Evolutionary conservation across 2,113 vertebrate species (phyloP), one percentile per base, ranked within the genome.

Genomic region (Merops nubicus): DNA sequence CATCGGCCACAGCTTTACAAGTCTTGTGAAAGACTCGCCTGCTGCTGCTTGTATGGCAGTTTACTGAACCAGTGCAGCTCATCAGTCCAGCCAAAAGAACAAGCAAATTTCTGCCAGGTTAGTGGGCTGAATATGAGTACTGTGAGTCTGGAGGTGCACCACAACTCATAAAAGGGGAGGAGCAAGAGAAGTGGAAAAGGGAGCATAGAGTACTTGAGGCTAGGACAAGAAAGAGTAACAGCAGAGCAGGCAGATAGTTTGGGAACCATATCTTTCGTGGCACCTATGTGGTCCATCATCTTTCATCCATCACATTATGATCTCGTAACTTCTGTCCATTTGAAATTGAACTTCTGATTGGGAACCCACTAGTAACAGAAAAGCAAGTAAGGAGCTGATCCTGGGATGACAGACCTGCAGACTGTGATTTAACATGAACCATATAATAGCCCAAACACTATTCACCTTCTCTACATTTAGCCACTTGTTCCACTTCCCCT

Each of bases 301-400:
- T 83, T 83, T 72, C 12, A 38, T 38, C 22, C n/a, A 31, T 25
- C 12, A 29, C 4, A 25, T 56, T 47, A 50, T 42, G 12, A 78
- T 15, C 12, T 87, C 9, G 38, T 42, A 29, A 74, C 9, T 45
- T 17, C 9, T 53, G 53, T 26, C 6, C 68, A 5, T 60, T 53
- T 79, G n/a, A 90, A 85, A 73, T 65, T 65, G 65, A 80, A 15
- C 48, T 88, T 77, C 59, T 92, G 17, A 62, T 84, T 54, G 53
- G 34, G 20, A 88, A 38, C 5, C 9, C 20, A 33, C 15, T 18
- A 23, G 53, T 16, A 93, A 57, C 28, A 79, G 16, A 34, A 31
- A 90, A 67, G 4, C 15, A 70, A 56, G 33, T 8, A 59, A 51
- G 25, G 9, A 36, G 12, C 3, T 94, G 34, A 87, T 80, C 23